These are phyloP conservation scores for Benthosema pterotum DNA, from an alignment of 2,797 vertebrate genomes.

Conservation along the genomic window DNA sequence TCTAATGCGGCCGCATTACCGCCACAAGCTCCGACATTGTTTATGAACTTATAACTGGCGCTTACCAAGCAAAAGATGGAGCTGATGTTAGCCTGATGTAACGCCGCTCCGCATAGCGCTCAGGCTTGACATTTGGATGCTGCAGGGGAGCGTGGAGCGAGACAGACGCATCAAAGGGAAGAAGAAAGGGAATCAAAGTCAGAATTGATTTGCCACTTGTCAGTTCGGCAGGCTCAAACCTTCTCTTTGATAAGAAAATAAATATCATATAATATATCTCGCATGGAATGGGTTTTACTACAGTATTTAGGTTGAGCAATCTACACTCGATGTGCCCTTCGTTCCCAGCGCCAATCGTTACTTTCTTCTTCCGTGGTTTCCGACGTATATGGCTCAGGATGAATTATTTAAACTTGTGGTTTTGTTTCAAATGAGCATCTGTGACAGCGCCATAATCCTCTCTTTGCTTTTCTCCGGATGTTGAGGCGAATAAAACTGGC, in stretches of 20 bases:
- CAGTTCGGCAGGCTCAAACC: conserved; percentile 26
- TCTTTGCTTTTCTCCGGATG: no score
- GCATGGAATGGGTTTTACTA: conserved; percentile 4
- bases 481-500: conserved; percentile 1
- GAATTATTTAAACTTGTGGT: neutral
- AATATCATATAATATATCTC: neutral
- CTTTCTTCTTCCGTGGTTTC: no score
- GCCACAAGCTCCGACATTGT: conserved; percentile 24
- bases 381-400: neutral
- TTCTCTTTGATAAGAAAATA: conserved; percentile 8
- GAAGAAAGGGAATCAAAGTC: conserved; percentile 8
- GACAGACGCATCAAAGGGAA: conserved; percentile 27
- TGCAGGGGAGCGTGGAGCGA: conserved; percentile 38
- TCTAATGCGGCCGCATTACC: conserved; percentile 9
- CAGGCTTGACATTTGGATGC: conserved; percentile 33
- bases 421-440: conserved; percentile 2
- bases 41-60: conserved; percentile 21
- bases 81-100: no score
- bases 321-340: neutral
- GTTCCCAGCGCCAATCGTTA: neutral
- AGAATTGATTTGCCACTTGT: conserved; percentile 26
- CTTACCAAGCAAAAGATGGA: conserved; percentile 17
- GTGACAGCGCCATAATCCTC: no score
- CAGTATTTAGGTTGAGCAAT: neutral
- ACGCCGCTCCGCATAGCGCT: conserved; percentile 3